Percentiles rank a stretch among this genome's conserved stretches.
phyloP scores from a whole-genome alignment of 2,888 invertebrate genomes.

The Hirtodrosophila alboralis region DNA sequence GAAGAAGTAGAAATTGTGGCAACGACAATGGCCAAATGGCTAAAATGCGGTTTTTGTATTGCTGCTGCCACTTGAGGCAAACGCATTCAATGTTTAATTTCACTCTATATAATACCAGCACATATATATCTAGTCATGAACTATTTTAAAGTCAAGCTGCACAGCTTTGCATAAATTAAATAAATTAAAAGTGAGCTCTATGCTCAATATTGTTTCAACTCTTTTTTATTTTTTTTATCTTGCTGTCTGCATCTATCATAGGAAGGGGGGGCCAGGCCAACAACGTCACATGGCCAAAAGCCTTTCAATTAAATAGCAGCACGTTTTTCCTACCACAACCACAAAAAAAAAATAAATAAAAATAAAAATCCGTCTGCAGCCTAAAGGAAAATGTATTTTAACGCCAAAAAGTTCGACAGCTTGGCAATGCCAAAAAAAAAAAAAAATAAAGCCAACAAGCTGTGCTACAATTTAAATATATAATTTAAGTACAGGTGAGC shows the following conservation, averaged over 20 bases:
- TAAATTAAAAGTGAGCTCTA: constrained; percentile 35
- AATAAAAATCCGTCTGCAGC: constrained; percentile 8
- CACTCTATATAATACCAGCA: constrained; percentile 1
- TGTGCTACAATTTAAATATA: constrained; percentile 28
- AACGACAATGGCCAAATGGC: constrained; percentile 53
- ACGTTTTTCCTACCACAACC: constrained; percentile 56
- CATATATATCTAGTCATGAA: constrained; percentile 1
- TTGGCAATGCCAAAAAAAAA: constrained; percentile 31
- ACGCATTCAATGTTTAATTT: constrained; percentile 43
- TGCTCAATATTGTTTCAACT: constrained; percentile 9
- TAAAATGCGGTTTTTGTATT: constrained; percentile 15
- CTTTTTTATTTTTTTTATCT: too few species aligned
- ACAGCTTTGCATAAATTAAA: constrained; percentile 46
- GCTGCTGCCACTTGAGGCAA: constrained; percentile 28
- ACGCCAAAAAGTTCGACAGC: constrained; percentile 59
- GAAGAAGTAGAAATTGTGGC: constrained; percentile 3
- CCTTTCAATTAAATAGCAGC: constrained; percentile 66
- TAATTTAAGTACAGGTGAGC: constrained; percentile 8
- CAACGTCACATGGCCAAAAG: constrained; percentile 61
- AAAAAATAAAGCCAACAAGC: constrained; percentile 34
- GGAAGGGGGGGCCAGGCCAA: constrained; percentile 5
- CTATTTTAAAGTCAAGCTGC: constrained; percentile 18
- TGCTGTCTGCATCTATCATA: neutral
- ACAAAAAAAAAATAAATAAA: constrained; percentile 5
- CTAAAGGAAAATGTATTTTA: constrained; percentile 49